A percentile compares a stretch with the other conserved stretches of the same genome.
Conservation (phyloP, 2,888 invertebrate genomes). For the Tetranychus piercei region DNA sequence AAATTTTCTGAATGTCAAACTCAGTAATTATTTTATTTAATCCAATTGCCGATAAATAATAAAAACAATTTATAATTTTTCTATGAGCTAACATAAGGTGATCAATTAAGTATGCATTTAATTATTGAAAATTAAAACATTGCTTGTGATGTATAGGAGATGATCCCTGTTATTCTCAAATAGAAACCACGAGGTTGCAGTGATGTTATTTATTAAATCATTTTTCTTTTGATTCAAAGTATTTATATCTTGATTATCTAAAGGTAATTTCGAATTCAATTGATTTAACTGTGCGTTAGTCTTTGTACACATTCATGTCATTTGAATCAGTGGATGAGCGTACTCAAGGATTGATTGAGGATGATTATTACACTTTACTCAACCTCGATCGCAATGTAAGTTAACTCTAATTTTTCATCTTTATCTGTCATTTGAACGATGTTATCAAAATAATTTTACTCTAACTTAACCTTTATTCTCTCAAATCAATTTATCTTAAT, state of each 20-base stretch:
- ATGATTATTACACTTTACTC: conserved; percentile 70
- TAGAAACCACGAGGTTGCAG: too few relatives aligned
- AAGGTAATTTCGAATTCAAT: background rate
- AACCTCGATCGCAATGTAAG: conserved; percentile 66
- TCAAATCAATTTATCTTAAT: background rate
- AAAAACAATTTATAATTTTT: too few relatives aligned
- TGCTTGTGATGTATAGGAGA: too few relatives aligned
- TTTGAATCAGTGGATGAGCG: background rate
- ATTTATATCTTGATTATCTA: background rate
- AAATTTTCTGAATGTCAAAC: too few relatives aligned
- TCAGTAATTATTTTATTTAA: too few relatives aligned
- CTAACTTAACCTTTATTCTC: background rate
- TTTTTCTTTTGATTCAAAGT: background rate
- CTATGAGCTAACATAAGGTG: too few relatives aligned
- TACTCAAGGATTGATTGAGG: conserved; percentile 30
- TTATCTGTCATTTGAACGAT: background rate
- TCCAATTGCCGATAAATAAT: too few relatives aligned
- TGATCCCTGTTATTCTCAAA: too few relatives aligned
- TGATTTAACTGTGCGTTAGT: background rate
- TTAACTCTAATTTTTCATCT: conserved; percentile 15
- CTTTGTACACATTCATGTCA: background rate
- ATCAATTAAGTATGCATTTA: too few relatives aligned
- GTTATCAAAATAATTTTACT: too few relatives aligned
- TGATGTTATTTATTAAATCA: background rate
- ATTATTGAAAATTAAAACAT: too few relatives aligned